A percentile compares a stretch with the other conserved stretches of the same genome.
Conservation (phyloP, 1,140 invertebrate genomes). For the Heliconius melpomene region DNA sequence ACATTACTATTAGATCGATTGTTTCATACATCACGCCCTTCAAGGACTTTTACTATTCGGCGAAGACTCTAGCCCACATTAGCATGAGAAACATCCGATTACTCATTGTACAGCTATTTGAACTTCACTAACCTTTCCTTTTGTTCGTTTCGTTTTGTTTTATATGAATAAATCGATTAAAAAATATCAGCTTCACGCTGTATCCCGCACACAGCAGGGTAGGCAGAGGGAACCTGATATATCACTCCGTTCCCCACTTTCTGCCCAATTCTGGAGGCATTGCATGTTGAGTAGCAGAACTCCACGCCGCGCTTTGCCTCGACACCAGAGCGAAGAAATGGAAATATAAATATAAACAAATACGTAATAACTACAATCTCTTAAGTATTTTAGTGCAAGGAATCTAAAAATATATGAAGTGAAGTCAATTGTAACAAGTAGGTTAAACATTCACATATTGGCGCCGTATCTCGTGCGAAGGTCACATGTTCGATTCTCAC, state of each 20-base stretch:
- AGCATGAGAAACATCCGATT: conserved; percentile 14
- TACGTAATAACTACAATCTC: background rate
- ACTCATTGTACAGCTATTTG: conserved; percentile 6
- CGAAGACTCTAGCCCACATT: background rate
- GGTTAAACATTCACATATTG: conserved; percentile 7
- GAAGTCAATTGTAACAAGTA: conserved; percentile 3
- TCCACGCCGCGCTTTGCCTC: background rate
- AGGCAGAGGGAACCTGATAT: background rate
- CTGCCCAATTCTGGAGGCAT: background rate
- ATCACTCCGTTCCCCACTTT: background rate
- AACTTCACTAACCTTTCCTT: conserved; percentile 10
- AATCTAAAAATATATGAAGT: background rate
- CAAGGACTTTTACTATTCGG: background rate
- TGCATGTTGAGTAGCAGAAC: background rate
- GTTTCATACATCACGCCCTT: background rate
- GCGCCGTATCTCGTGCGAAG: background rate
- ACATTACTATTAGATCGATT: background rate
- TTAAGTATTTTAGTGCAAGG: background rate
- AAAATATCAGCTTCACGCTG: background rate
- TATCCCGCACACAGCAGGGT: background rate
- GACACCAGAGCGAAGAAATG: background rate
- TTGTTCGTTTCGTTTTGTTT: background rate
- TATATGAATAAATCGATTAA: background rate
- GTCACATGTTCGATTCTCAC: conserved; percentile 10
- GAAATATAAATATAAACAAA: too few species aligned